Evolutionary conservation across 2,888 invertebrate genomes (phyloP), one percentile per base, ranked within the genome.

Genomic region (Acanthosoma haemorrhoidale): DNA sequence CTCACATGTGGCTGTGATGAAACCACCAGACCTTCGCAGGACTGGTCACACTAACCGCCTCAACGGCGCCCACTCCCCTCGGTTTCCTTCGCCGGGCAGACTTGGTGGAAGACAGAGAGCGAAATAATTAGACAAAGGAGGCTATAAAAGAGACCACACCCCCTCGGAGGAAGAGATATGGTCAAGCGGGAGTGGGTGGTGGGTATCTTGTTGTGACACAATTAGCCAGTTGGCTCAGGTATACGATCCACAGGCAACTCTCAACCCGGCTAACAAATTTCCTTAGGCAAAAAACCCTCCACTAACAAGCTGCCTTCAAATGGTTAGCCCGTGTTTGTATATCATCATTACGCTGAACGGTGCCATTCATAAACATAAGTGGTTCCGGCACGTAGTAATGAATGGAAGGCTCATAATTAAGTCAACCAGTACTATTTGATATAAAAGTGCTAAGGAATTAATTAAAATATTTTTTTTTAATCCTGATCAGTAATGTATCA

Each of bases 141-240:
- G 51, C 51, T 51, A 51, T 51, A 51, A 51, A 51, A 51, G 51
- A 25, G 51, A 51, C 51, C 51, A 51, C 51, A 51, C 51, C 51
- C 51, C 51, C 2, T 9, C 21, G 11, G n/a, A n/a, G n/a, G n/a
- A 1, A 6, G 18, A 43, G 43, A 43, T 43, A 43, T 13, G 21
- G 43, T 21, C 21, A 43, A n/a, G 18, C 18, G 2, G 43, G 25
- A 51, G 25, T 51, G 51, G 51, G 51, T 51, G 51, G n/a, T 25
- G 13, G 51, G n/a, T 25, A 5, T 25, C 51, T 51, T 51, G 51
- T 51, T 51, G 25, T 51, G 51, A 51, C 51, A 51, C 51, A 51
- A 51, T 51, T 51, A 25, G 51, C 25, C 51, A 51, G 29, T 51
- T 51, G 51, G 51, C 25, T 3, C 51, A 51, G 51, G 51, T 51